phyloP scores from a whole-genome alignment of 1,140 invertebrate species.

The Potamilus streckersoni region DNA sequence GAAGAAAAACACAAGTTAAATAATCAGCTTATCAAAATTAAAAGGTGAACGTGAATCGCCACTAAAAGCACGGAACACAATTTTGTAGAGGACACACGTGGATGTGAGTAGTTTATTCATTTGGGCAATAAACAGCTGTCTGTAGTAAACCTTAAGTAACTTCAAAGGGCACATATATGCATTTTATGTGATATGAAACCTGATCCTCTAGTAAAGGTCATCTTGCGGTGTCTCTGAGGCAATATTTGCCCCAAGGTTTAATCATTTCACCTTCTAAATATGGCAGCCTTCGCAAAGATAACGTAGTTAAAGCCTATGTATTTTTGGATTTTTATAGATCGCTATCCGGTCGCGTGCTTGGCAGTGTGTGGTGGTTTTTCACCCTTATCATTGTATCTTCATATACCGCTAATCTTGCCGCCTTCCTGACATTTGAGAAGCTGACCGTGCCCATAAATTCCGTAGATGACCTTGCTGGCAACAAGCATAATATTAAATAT shows the following conservation, averaged over 20 bases:
- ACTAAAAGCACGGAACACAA: too few relatives aligned
- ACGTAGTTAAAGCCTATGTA: neutral
- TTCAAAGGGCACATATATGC: too few relatives aligned
- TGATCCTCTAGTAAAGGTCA: too few relatives aligned
- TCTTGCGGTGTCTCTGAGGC: neutral
- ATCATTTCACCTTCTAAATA: neutral
- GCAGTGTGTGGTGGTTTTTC: constrained; percentile 88
- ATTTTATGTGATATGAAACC: too few relatives aligned
- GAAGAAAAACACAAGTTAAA: too few relatives aligned
- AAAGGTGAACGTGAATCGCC: too few relatives aligned
- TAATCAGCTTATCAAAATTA: too few relatives aligned
- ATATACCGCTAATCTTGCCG: constrained; percentile 97
- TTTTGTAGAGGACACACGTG: too few relatives aligned
- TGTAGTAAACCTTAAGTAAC: too few relatives aligned
- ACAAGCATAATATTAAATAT: constrained; percentile 93
- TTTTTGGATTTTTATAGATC: constrained; percentile 86
- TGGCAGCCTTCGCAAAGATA: neutral
- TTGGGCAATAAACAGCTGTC: too few relatives aligned
- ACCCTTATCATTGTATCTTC: constrained; percentile 98
- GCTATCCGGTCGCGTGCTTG: constrained; percentile 77
- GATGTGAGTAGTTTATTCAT: too few relatives aligned
- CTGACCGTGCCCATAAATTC: constrained; percentile 97
- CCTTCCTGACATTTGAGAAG: constrained; percentile 95
- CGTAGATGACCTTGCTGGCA: constrained; percentile 95
- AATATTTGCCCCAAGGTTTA: neutral